A percentile compares a stretch with the other conserved stretches of the same genome.
Evolutionary conservation across 2,888 invertebrate species (phyloP).

Genomic region (Mactromeris polynyma): DNA sequence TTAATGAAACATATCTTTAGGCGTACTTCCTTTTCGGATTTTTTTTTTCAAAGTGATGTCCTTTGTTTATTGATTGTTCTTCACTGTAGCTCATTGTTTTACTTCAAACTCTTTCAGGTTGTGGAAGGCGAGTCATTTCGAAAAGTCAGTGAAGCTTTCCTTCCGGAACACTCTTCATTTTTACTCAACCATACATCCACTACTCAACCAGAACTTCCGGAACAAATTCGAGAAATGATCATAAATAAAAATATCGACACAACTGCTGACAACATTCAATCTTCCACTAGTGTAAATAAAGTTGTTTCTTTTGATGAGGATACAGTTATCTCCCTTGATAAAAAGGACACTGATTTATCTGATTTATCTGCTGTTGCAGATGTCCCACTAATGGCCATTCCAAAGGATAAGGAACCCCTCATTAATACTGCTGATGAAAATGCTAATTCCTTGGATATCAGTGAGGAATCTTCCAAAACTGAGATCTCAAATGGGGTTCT

Average conservation of each 20-base stretch:
- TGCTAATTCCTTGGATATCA: slow-evolving; percentile 13
- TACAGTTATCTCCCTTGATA: slow-evolving; percentile 1
- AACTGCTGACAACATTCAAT: slow-evolving; percentile 15
- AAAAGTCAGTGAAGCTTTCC: slow-evolving; percentile 64
- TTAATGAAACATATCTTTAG: too few species aligned
- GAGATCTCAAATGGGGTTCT: neutral
- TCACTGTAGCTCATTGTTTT: neutral
- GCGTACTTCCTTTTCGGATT: too few species aligned
- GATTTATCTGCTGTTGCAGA: neutral
- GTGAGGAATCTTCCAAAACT: neutral
- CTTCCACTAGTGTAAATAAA: neutral
- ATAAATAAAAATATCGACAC: slow-evolving; percentile 24
- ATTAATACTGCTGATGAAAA: neutral
- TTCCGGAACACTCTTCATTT: neutral
- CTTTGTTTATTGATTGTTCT: neutral
- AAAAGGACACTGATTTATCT: neutral
- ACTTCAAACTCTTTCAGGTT: slow-evolving; percentile 64
- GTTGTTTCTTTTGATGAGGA: slow-evolving; percentile 13
- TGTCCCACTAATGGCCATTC: neutral
- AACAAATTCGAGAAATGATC: slow-evolving; percentile 37
- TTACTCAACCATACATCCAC: neutral
- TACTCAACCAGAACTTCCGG: neutral
- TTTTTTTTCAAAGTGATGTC: too few species aligned
- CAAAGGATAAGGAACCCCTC: neutral
- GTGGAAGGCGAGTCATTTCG: slow-evolving; percentile 80